Conservation (phyloP, 2,113 vertebrate genomes). For the Podocnemis expansa region DNA sequence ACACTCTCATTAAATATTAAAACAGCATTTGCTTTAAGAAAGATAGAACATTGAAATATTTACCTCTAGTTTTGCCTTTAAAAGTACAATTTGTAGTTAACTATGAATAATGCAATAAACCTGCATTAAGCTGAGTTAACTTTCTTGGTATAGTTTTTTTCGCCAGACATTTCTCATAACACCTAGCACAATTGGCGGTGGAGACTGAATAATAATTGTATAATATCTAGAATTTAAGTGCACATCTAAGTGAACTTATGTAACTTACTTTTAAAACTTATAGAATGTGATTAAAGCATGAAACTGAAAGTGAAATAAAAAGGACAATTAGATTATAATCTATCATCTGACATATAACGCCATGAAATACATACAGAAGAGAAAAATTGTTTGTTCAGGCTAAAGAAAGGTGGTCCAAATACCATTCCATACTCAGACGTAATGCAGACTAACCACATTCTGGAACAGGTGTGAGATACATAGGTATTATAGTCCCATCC, state of each 20-base stretch:
- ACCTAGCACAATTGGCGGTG: background rate
- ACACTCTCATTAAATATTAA: background rate
- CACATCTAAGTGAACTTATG: no score
- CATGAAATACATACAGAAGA: slow-evolving; percentile 27
- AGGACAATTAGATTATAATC: slow-evolving; percentile 13
- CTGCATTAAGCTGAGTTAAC: background rate
- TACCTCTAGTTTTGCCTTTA: background rate
- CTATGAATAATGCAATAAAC: background rate
- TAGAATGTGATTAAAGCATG: background rate
- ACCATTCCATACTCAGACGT: background rate
- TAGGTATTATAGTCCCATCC: background rate
- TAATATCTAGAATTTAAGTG: background rate
- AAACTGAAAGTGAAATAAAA: background rate
- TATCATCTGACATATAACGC: slow-evolving; percentile 8
- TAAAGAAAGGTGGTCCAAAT: accelerated
- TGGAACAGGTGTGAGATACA: background rate
- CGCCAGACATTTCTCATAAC: background rate
- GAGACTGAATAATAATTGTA: background rate
- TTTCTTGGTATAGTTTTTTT: background rate
- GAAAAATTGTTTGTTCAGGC: slow-evolving; percentile 12
- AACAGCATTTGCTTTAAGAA: background rate
- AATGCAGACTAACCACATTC: background rate
- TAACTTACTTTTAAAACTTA: background rate
- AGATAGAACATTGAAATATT: background rate
- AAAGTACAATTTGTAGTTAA: background rate